phyloP scores from a whole-genome alignment of 2,888 invertebrate species.

The Nasonia oneida region DNA sequence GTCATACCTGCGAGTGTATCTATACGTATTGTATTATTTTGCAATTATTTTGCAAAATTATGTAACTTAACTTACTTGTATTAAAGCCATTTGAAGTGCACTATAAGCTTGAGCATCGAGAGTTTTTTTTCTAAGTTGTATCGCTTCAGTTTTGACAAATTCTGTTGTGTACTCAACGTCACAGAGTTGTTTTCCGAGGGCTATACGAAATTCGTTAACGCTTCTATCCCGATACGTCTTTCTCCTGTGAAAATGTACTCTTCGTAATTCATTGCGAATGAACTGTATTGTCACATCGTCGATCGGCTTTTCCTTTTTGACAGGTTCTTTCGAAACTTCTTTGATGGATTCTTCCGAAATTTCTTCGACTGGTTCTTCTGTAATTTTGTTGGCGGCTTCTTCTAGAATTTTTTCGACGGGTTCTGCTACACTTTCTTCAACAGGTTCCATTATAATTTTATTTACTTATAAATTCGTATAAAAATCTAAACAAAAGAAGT shows the following conservation, averaged over 20 bases:
- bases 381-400: no score
- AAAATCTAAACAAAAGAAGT: no score
- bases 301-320: neutral
- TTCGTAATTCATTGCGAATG: constrained; percentile 68
- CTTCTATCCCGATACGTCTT: constrained; percentile 66
- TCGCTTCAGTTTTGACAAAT: constrained; percentile 61
- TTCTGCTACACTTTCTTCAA: no score
- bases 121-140: constrained; percentile 69
- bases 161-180: constrained; percentile 64
- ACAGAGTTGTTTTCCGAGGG: constrained; percentile 66
- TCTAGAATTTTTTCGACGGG: no score
- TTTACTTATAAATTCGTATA: no score
- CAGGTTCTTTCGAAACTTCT: neutral
- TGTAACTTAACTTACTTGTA: constrained; percentile 69
- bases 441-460: no score
- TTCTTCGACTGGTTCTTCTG: no score
- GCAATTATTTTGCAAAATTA: no score
- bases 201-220: constrained; percentile 69
- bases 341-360: no score
- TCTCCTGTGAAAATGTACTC: constrained; percentile 65
- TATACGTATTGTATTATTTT: constrained; percentile 25
- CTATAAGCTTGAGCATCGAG: constrained; percentile 69
- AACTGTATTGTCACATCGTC: constrained; percentile 26
- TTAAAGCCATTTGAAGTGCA: constrained; percentile 72
- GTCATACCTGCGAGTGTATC: neutral